Conservation (phyloP, 2,888 invertebrate genomes). For the Aphodius sticticus region DNA sequence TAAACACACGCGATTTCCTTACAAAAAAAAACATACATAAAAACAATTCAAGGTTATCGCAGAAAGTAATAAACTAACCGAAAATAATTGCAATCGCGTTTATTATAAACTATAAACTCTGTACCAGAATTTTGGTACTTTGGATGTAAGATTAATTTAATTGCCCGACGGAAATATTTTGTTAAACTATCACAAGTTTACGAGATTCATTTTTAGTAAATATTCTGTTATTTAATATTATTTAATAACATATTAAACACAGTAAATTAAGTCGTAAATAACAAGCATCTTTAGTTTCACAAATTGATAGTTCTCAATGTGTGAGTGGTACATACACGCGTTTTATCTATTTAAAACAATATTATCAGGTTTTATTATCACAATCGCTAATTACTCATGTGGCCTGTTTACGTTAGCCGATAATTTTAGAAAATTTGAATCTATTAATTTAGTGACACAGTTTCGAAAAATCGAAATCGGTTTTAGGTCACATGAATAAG, state of each 20-base stretch:
- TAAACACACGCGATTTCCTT: neutral
- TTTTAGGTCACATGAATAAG: neutral
- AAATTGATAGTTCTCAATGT: neutral
- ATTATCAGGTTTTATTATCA: neutral
- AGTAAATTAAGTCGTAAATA: too few relatives aligned
- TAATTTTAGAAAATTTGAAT: conserved; percentile 4
- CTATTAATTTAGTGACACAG: neutral
- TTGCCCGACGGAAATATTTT: too few relatives aligned
- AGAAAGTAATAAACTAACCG: neutral
- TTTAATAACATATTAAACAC: too few relatives aligned
- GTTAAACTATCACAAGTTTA: too few relatives aligned
- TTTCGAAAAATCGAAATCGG: neutral
- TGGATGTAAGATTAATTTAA: neutral
- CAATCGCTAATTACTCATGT: neutral
- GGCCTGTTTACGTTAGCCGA: neutral
- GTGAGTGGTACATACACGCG: too few relatives aligned
- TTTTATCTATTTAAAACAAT: conserved; percentile 4
- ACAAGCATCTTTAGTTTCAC: neutral
- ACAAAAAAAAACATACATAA: neutral
- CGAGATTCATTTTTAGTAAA: too few relatives aligned
- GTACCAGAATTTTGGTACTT: neutral
- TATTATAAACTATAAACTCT: neutral
- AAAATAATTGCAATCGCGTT: neutral
- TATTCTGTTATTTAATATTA: too few relatives aligned
- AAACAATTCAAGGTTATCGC: neutral